Evolutionary conservation across 2,113 vertebrate species (phyloP), one percentile per base, ranked within the genome.

Genomic region (Xyrauchen texanus): DNA sequence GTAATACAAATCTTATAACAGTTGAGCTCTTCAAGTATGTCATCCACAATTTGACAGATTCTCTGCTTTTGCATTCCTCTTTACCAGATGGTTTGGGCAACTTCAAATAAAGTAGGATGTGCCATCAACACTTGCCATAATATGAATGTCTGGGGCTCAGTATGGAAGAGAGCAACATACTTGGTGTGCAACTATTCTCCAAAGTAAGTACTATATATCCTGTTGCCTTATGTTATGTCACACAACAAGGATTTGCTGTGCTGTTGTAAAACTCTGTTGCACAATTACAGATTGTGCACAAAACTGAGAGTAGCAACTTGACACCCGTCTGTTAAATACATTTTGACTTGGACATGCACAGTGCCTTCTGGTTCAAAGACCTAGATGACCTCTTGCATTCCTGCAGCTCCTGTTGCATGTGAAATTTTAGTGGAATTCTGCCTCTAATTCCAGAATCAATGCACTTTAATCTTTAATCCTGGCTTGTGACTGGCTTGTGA

Each of bases 121-220:
- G 98, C 98, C 16, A 89, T 99, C 63, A 92, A 98, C 81, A 99
- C 96, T 0, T 99, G 97, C 87, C 93, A 96, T 84, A 98, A 98
- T 68, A 99, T 99, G 97, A 98, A 99, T 55, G 96, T 99, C 6
- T 99, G 98, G 98, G 98, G 98, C 16, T 91, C 95, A 3, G 92
- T 98, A 78, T 99, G 97, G 97, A 93, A 93, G 83, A 90, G 92
- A 81, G 96, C 96, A 52, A 95, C 98, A 45, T 99, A 98, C 88
- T 91, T 99, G 90, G 98, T 99, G 57, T 99, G 97, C 93, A 98
- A 99, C 93, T 99, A 99, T 88, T 96, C 98, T 51, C 95, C 96
- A 77, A 99, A 99, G 98, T 99, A 94, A 97, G 97, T 34, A 34
- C 21, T 34, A 34, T 34, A 34, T 3, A 34, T 34, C 1, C 21